phyloP scores from a whole-genome alignment of 2,888 invertebrate genomes.

The Drosophila mayaguana region DNA sequence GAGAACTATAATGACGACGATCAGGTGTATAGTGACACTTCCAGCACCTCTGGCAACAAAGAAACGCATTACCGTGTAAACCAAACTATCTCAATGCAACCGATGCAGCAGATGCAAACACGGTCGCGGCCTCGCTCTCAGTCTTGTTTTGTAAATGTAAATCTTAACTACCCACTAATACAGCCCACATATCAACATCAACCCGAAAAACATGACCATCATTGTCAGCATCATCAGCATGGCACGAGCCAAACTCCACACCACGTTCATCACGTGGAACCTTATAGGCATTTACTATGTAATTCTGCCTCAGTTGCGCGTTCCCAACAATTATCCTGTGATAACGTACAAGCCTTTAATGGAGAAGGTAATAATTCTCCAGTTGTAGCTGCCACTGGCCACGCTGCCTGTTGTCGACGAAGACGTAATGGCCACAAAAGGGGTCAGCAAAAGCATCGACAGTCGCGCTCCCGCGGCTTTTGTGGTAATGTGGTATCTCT shows the following conservation, averaged over 20 bases:
- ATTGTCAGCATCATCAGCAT: conserved; percentile 35
- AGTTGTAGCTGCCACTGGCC: conserved; percentile 38
- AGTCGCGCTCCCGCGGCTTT: conserved; percentile 41
- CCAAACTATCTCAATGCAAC: conserved; percentile 7
- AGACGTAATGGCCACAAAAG: conserved; percentile 54
- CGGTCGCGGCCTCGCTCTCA: conserved; percentile 72
- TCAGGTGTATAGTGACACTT: conserved; percentile 52
- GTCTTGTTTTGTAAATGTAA: conserved; percentile 79
- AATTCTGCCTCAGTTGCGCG: conserved; percentile 60
- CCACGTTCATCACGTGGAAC: conserved; percentile 71
- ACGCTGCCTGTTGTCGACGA: conserved; percentile 44
- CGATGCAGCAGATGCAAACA: conserved; percentile 2
- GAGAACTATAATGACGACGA: conserved; percentile 40
- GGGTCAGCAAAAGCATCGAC: conserved; percentile 48
- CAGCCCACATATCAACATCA: conserved; percentile 51
- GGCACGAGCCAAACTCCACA: conserved; percentile 40
- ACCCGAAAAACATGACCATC: conserved; percentile 14
- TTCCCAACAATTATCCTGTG: conserved; percentile 81
- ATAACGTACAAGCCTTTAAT: conserved; percentile 66
- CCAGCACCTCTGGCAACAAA: conserved; percentile 45
- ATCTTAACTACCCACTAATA: conserved; percentile 49
- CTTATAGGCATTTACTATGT: conserved; percentile 61
- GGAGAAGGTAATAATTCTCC: conserved; percentile 41
- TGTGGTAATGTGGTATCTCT: conserved; percentile 63
- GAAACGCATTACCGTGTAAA: conserved; percentile 35